Percentiles rank a stretch among this genome's conserved stretches.
These are phyloP conservation scores for Pocillopora damicornis DNA, from an alignment of 64 coral and sea anemone species.

Conservation along the genomic window DNA sequence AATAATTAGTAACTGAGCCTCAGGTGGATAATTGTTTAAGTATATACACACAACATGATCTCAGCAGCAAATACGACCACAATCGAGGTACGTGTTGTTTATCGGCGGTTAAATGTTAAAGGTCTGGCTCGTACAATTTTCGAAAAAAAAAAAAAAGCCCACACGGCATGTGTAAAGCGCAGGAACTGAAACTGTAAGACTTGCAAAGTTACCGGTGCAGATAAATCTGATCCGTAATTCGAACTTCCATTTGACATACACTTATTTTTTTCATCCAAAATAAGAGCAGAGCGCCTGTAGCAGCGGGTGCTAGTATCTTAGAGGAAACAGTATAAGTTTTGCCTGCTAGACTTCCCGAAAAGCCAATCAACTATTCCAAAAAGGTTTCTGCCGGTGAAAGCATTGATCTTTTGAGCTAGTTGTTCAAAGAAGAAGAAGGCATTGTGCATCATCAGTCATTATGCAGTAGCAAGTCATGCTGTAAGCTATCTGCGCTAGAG, in stretches of 20 bases:
- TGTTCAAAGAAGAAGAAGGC: conserved; percentile 21
- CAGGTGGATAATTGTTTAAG: too few species aligned
- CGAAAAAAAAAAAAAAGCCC: not conserved
- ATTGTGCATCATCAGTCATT: conserved; percentile 20
- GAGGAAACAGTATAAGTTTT: conserved; percentile 24
- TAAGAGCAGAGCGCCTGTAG: not conserved
- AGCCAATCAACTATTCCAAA: conserved; percentile 18
- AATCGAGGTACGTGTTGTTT: too few species aligned
- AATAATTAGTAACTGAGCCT: too few species aligned
- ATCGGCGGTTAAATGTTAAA: not conserved
- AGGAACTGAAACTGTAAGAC: not conserved
- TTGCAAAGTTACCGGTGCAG: not conserved
- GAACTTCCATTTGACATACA: conserved; percentile 9
- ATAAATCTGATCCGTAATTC: not conserved
- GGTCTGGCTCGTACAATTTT: not conserved
- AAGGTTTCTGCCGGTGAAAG: conserved; percentile 13
- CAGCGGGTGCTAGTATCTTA: conserved; percentile 28
- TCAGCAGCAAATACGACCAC: too few species aligned
- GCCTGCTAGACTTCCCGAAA: conserved; percentile 16
- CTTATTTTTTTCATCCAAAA: not conserved
- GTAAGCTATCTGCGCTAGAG: not conserved
- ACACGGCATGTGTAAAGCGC: not conserved
- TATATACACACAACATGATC: too few species aligned
- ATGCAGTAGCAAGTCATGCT: conserved; percentile 23
- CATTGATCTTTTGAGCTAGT: conserved; percentile 16